Evolutionary conservation across 2,113 vertebrate species (phyloP), one percentile per base, ranked within the genome.

Genomic region (Macquaria ambigua): DNA sequence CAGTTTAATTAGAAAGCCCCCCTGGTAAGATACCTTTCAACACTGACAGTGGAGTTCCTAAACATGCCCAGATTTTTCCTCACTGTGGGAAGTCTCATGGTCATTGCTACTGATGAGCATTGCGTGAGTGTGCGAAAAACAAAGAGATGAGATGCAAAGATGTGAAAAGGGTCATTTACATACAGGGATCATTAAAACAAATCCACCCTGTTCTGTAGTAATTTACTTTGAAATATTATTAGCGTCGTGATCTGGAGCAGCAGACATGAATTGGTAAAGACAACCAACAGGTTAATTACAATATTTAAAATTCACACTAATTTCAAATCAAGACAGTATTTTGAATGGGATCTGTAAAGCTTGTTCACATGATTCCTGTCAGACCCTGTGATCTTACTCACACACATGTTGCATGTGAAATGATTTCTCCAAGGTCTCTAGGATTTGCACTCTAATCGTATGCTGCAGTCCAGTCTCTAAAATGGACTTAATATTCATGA

Each of bases 1-100:
- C 70, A 83, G 92, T 94, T 96, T 96, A 96, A 96, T 96, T 95
- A 96, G 92, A 91, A 83, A 90, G 90, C 87, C 93, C 94, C 95
- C 93, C 95, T 67, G 87, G 88, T 87, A 93, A 63, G 89, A 91
- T 85, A 91, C 83, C 89, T 92, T 95, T 92, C 83, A 93, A 82
- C 85, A 79, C 76, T 80, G 93, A 88, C 90, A 91, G 90, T 64
- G 59, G 78, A 83, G 82, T 83, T 91, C 76, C 84, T 83, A 87
- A 88, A 89, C 91, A 92, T 68, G 84, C 75, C 79, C 87, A 87
- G 78, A 91, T 90, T 92, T 82, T 61, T 52, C 31, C 78, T 92
- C 90, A 63, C 74, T 37, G 81, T 66, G 52, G 89, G 88, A 89
- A 74, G 81, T 91, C 93, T 88, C 85, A 77, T 86, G 90, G 92